These are phyloP conservation scores for Drosophila pseudotalamancana DNA, from an alignment of 2,888 invertebrate genomes.

Conservation along the genomic window DNA sequence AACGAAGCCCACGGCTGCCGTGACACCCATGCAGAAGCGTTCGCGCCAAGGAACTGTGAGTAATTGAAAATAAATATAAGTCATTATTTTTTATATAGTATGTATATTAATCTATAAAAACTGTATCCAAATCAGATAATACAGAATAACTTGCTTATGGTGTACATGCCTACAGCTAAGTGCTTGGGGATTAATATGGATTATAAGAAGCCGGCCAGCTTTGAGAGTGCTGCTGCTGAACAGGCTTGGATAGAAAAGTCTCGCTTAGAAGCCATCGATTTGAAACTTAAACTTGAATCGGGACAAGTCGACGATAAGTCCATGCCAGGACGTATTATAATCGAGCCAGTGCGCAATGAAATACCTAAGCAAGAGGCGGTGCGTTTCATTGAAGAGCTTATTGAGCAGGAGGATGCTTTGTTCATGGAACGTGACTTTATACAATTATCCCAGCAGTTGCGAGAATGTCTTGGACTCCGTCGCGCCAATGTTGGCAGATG, in stretches of 20 bases:
- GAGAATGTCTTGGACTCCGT: constrained; percentile 83
- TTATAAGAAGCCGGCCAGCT: constrained; percentile 86
- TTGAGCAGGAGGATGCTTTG: constrained; percentile 81
- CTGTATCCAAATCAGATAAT: constrained; percentile 23
- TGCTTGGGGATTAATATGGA: constrained; percentile 89
- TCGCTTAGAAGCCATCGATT: constrained; percentile 86
- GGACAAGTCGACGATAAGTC: constrained; percentile 87
- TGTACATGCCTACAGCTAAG: constrained; percentile 87
- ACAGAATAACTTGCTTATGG: constrained; percentile 86
- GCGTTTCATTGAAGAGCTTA: constrained; percentile 80
- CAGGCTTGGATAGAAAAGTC: constrained; percentile 88
- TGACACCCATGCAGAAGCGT: constrained; percentile 70
- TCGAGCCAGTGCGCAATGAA: constrained; percentile 85
- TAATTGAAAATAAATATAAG: neutral
- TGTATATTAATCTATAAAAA: neutral
- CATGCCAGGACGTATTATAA: constrained; percentile 86
- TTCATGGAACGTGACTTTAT: constrained; percentile 81
- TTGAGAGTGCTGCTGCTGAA: constrained; percentile 86
- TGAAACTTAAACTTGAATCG: constrained; percentile 87
- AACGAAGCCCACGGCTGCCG: constrained; percentile 74
- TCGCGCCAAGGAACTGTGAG: constrained; percentile 42
- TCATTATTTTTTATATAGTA: neutral
- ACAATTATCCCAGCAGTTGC: constrained; percentile 78
- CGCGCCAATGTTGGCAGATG: constrained; percentile 90
- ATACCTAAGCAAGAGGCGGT: constrained; percentile 77